phyloP scores from a whole-genome alignment of 2,113 vertebrate genomes.

The Eptesicus fuscus region DNA sequence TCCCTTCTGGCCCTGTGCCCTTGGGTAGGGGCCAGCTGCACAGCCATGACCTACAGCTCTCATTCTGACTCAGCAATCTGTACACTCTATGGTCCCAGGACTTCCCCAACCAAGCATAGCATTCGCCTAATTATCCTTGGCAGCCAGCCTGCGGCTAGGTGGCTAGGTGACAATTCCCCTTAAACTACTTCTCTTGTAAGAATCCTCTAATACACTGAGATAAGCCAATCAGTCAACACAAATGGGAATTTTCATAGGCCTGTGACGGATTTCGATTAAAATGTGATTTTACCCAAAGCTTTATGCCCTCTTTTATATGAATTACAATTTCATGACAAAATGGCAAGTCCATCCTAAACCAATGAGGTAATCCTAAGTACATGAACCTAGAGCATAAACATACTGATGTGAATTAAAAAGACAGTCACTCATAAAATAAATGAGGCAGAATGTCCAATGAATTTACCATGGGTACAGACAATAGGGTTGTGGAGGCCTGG shows the following conservation, averaged over 20 bases:
- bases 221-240: neutral
- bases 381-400: neutral
- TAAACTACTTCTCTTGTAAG: neutral
- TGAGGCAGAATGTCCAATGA: neutral
- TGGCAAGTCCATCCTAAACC: neutral
- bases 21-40: neutral
- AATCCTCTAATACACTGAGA: conserved; percentile 5
- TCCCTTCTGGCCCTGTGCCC: neutral
- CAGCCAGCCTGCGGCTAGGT: neutral
- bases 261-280: neutral
- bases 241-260: conserved; percentile 5
- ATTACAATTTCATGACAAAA: neutral
- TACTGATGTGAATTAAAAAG: neutral
- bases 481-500: too few species aligned
- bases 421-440: neutral
- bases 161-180: neutral
- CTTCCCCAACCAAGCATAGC: neutral
- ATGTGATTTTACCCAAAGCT: neutral
- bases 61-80: neutral
- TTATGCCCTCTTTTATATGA: neutral
- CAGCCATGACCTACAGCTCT: neutral
- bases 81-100: neutral
- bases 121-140: neutral
- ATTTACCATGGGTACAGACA: neutral
- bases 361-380: neutral